A percentile compares a stretch with the other conserved stretches of the same genome.
phyloP scores from a whole-genome alignment of 2,888 invertebrate genomes.

The Drosophila pullipes region DNA sequence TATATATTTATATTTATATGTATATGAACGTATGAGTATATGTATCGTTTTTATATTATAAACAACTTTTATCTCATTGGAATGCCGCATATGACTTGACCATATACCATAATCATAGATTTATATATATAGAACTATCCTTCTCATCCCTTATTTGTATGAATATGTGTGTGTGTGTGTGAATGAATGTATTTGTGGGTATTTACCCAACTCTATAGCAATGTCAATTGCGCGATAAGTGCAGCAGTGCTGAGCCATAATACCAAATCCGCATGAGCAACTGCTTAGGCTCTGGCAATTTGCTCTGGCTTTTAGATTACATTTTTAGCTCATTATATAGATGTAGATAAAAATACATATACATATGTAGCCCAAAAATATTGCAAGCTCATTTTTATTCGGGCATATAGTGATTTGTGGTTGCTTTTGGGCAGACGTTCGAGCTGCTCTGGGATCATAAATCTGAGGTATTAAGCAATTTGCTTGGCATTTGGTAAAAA shows the following conservation, averaged over 20 bases:
- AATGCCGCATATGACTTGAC: conserved; percentile 66
- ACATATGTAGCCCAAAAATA: conserved; percentile 7
- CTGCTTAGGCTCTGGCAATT: conserved; percentile 54
- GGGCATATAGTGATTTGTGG: neutral
- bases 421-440: conserved; percentile 2
- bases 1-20: conserved; percentile 8
- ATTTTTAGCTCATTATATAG: conserved; percentile 48
- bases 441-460: neutral
- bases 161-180: conserved; percentile 1
- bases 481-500: neutral
- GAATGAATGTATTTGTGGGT: conserved; percentile 12
- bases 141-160: conserved; percentile 3
- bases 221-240: conserved; percentile 75
- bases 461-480: conserved; percentile 1
- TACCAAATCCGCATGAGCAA: conserved; percentile 62
- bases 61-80: conserved; percentile 77
- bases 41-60: conserved; percentile 73
- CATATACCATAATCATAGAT: conserved; percentile 22
- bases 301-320: conserved; percentile 52
- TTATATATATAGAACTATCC: conserved; percentile 2
- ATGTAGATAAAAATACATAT: conserved; percentile 4
- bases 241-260: conserved; percentile 62
- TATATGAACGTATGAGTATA: conserved; percentile 9
- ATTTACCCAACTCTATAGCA: conserved; percentile 41
- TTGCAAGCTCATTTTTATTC: conserved; percentile 48